These are phyloP conservation scores for Cetonia aurata DNA, from an alignment of 2,888 invertebrate genomes.

Conservation along the genomic window DNA sequence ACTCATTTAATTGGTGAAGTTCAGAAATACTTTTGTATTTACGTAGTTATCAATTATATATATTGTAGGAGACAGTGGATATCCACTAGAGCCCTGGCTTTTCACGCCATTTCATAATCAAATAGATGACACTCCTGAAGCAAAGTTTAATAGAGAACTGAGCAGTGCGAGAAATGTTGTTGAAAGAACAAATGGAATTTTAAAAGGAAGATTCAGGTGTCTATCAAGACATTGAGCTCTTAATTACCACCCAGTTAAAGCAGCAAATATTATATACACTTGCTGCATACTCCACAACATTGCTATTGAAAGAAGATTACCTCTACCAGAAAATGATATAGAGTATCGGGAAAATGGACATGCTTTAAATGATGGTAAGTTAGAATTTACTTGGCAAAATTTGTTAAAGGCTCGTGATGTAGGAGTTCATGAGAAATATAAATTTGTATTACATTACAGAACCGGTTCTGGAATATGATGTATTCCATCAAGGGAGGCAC, in stretches of 20 bases:
- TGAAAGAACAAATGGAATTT: constrained; percentile 52
- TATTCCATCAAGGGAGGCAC: too few relatives aligned
- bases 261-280: constrained; percentile 46
- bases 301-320: not conserved
- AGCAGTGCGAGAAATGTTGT: constrained; percentile 48
- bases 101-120: constrained; percentile 50
- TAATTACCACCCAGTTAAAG: constrained; percentile 53
- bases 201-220: constrained; percentile 55
- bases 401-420: too few relatives aligned
- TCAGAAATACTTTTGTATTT: not conserved
- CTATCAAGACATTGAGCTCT: constrained; percentile 50
- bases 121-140: constrained; percentile 47
- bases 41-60: not conserved
- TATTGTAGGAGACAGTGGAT: constrained; percentile 52
- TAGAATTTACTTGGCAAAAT: too few relatives aligned
- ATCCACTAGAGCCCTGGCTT: constrained; percentile 48
- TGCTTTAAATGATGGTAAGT: too few relatives aligned
- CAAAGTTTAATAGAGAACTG: constrained; percentile 48
- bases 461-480: too few relatives aligned
- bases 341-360: too few relatives aligned
- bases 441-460: too few relatives aligned
- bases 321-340: too few relatives aligned
- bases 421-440: too few relatives aligned
- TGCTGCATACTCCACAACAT: constrained; percentile 28
- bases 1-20: constrained; percentile 40